Evolutionary conservation across 2,888 invertebrate species (phyloP).

Genomic region (Heliconius ismenius): DNA sequence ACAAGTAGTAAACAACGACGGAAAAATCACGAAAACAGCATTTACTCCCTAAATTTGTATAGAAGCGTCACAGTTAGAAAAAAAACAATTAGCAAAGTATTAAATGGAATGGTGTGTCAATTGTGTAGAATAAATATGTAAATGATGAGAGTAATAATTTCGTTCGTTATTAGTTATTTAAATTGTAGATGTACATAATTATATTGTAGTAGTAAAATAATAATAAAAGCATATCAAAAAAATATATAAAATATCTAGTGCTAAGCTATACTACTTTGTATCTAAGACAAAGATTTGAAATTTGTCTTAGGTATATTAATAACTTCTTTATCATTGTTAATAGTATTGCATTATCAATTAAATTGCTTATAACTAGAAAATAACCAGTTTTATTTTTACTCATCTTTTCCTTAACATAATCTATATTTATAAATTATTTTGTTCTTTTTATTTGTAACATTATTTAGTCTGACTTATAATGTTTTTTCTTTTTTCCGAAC

Average conservation of each 20-base stretch:
- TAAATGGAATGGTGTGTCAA: not conserved
- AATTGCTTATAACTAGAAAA: conserved; percentile 24
- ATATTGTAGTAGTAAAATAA: not conserved
- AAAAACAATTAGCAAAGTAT: not conserved
- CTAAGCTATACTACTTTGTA: not conserved
- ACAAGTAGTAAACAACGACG: conserved; percentile 87
- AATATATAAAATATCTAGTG: conserved; percentile 3
- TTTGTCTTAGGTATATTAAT: not conserved
- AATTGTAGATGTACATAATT: not conserved
- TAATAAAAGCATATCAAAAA: conserved; percentile 17
- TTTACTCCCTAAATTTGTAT: conserved; percentile 44
- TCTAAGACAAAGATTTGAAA: not conserved
- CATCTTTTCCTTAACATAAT: conserved; percentile 19
- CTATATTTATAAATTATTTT: not conserved
- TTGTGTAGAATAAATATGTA: not conserved
- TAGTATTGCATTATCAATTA: conserved; percentile 15
- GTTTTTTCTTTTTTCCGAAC: not conserved
- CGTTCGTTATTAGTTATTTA: conserved; percentile 18
- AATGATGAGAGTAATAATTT: conserved; percentile 3
- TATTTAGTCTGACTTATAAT: no score
- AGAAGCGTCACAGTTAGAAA: not conserved
- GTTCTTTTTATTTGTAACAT: not conserved
- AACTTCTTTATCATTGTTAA: not conserved
- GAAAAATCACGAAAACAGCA: conserved; percentile 83
- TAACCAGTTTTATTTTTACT: conserved; percentile 23